These are phyloP conservation scores for Leptoteleia sp. DNA, from an alignment of 1,140 invertebrate species.

Conservation along the genomic window DNA sequence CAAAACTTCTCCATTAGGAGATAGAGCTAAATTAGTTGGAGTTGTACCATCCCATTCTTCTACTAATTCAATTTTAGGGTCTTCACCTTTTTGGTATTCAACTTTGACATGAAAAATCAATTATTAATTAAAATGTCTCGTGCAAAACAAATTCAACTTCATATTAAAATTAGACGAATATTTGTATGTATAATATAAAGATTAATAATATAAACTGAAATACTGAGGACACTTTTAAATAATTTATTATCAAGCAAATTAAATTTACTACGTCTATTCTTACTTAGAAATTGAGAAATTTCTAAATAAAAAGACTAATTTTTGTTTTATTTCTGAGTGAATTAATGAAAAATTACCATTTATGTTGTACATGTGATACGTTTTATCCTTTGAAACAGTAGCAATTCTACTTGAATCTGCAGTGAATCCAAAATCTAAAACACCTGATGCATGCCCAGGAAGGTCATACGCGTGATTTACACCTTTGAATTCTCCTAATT, in stretches of 20 bases:
- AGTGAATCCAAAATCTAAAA: constrained; percentile 90
- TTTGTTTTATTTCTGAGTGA: too few species aligned
- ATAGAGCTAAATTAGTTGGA: constrained; percentile 82
- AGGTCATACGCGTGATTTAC: constrained; percentile 89
- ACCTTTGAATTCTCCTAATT: constrained; percentile 88
- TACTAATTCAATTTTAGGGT: constrained; percentile 86
- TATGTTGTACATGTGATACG: constrained; percentile 92
- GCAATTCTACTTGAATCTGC: constrained; percentile 90
- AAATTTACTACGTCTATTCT: too few species aligned
- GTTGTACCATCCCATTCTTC: constrained; percentile 83
- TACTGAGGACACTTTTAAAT: too few species aligned
- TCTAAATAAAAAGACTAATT: too few species aligned
- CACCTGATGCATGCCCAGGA: constrained; percentile 90
- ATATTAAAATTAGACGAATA: too few species aligned
- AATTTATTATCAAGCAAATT: too few species aligned
- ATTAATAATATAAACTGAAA: too few species aligned
- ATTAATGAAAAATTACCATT: constrained; percentile 78
- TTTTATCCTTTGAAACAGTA: constrained; percentile 93
- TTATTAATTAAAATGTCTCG: constrained; percentile 15
- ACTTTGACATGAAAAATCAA: constrained; percentile 82
- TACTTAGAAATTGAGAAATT: too few species aligned
- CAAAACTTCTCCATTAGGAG: constrained; percentile 88
- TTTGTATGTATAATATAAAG: too few species aligned
- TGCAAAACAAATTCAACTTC: too few species aligned
- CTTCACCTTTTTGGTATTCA: constrained; percentile 89